A percentile compares a stretch with the other conserved stretches of the same genome.
Evolutionary conservation across 2,797 vertebrate species (phyloP).

Genomic region (Loriculus beryllinus): DNA sequence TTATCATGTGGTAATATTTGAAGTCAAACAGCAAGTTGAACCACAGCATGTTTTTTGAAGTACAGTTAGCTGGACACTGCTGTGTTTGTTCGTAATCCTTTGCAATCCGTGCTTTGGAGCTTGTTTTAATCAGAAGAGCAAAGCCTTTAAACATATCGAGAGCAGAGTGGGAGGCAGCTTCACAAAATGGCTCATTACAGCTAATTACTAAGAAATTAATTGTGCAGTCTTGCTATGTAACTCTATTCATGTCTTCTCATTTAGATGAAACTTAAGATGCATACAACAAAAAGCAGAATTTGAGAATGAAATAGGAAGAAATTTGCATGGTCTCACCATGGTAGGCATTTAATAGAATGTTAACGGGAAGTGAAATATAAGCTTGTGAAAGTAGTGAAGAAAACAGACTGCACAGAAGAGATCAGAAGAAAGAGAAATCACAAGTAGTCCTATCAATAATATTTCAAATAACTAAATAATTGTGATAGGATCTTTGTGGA

Average conservation of each 20-base stretch:
- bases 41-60: neutral
- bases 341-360: neutral
- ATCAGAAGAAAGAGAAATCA: neutral
- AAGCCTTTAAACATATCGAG: neutral
- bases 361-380: constrained; percentile 9
- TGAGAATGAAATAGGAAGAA: neutral
- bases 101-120: neutral
- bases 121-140: neutral
- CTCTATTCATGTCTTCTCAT: neutral
- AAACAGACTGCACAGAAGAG: neutral
- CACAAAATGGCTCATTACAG: neutral
- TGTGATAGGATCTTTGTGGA: neutral
- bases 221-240: neutral
- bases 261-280: neutral
- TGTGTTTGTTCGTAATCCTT: neutral
- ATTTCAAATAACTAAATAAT: neutral
- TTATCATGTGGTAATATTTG: neutral
- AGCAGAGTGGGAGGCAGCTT: neutral
- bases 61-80: neutral
- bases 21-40: neutral
- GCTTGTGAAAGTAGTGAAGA: neutral
- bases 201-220: neutral
- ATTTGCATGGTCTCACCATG: neutral
- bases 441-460: neutral
- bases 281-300: neutral